Evolutionary conservation across 2,113 vertebrate species (phyloP), one percentile per base, ranked within the genome.

Genomic region (Philantomba maxwellii): DNA sequence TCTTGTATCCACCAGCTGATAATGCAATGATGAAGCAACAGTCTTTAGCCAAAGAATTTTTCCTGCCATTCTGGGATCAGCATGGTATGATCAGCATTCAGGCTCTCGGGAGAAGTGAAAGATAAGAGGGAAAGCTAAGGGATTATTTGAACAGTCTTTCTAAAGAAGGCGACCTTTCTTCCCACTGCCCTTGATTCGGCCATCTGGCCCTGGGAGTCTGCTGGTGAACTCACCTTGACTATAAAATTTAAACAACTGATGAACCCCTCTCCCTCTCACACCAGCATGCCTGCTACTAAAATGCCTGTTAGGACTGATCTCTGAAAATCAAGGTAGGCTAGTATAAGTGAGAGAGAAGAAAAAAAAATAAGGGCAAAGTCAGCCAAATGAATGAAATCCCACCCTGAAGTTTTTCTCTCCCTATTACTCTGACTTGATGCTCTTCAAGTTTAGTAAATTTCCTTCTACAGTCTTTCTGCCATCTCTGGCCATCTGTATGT

Each of bases 161-260:
- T 88, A 91, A 95, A 96, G 62, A 91, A 92, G 70, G 23, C 81
- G 89, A 96, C 80, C 62, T 94, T 92, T 77, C 49, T 45, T 95
- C 26, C 49, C 77, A 14, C 15, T 47, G 92, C 47, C 87, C 93
- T 97, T 97, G 75, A 78, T 94, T 90, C 0, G 0, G 77, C 89
- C 96, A 97, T 95, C 85, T 97, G 97, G 82, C 39, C 92, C 55
- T 83, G 89, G 87, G 85, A 97, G 51, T 96, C 93, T 51, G 70
- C 9, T 93, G 93, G 80, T 8, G 16, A 83, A 92, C 87, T 39
- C 30, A 92, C 25, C 82, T 86, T 95, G 81, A 96, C 57, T 70
- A 33, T 90, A 93, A 95, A 91, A 95, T 95, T 58, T 33, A 80
- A 97, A 92, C 16, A 87, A 70, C 77, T 80, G 53, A 85, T 92